Base-by-base conservation (phyloP, 2,113 vertebrate genomes). In the Chelonoidis abingdonii region DNA sequence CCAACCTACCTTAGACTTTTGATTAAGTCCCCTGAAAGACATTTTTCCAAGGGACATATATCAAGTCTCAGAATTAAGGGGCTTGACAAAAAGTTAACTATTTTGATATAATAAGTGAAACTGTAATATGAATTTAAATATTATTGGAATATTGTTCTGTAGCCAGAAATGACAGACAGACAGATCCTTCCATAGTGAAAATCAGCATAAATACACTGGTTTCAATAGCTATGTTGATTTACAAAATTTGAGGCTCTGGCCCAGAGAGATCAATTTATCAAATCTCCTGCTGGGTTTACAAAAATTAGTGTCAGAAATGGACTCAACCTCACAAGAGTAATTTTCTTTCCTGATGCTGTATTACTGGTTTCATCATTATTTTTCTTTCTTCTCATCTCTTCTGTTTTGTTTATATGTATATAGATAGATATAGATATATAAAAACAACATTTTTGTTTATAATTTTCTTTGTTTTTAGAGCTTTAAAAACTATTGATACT, bases 401-500 rank as follows among this genome's bases (percentile, higher is more conserved):
- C 65, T 35, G 35, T 80, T 81, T 10, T 53, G 13, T 54, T 92
- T 41, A 44, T 0, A 49, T 84, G 89, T 86, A 10, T 57, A 7
- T 54, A 54, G 53, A 22, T 54, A 22, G 21, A 54, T 54, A 54
- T 53, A 54, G 53, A 54, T 54, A 54, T 22, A 54, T 54, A 54
- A 22, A 54, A 54, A 54, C 53, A 54, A 54, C 53, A 54, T 54
- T 9, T 54, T 54, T 21, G 53, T 54, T 22, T 54, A 76, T 82
- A 56, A 57, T 93, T 95, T 88, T 78, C 97, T 83, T 89, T 97
- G 38, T 57, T 93, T 97, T 97, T 95, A 99, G 99, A 88, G 99
- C 99, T 94, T 97, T 99, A 90, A 99, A 98, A 98, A 99, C 99
- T 5, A 98, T 99, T 49, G 99, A 99, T 81, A 98, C 99, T 79